phyloP scores from a whole-genome alignment of 2,888 invertebrate species.

The Drosophila buzzatii region DNA sequence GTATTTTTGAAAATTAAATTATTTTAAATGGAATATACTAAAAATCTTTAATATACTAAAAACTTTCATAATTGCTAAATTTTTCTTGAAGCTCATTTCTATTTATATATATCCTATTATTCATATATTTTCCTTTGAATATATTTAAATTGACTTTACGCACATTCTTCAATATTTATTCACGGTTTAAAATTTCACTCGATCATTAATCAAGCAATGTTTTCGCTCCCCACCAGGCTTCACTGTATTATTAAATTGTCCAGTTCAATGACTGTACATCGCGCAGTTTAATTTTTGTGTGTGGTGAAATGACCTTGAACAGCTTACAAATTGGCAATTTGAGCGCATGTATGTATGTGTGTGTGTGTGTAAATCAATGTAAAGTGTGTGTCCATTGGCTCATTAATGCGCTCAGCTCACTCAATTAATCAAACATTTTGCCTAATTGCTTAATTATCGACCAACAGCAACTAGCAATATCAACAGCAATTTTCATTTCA shows the following conservation, averaged over 20 bases:
- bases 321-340: conserved; percentile 28
- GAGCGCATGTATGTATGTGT: neutral
- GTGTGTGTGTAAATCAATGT: conserved; percentile 48
- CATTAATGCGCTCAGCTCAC: conserved; percentile 28
- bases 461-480: conserved; percentile 1
- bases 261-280: conserved; percentile 17
- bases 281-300: conserved; percentile 6
- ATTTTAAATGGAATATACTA: too few relatives aligned
- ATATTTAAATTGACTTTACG: neutral
- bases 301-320: conserved; percentile 51
- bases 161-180: neutral
- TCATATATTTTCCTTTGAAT: too few relatives aligned
- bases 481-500: conserved; percentile 36
- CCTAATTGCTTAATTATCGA: conserved; percentile 70
- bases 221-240: neutral
- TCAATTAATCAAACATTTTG: conserved; percentile 70
- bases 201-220: neutral
- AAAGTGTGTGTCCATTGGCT: conserved; percentile 63
- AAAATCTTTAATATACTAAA: neutral
- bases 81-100: neutral
- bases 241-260: conserved; percentile 3
- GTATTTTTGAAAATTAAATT: too few relatives aligned
- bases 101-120: too few relatives aligned
- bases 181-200: neutral
- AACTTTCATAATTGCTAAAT: neutral